Base-by-base conservation (phyloP, 35 echinoderm and acorn worm species). In the Patiria miniata region DNA sequence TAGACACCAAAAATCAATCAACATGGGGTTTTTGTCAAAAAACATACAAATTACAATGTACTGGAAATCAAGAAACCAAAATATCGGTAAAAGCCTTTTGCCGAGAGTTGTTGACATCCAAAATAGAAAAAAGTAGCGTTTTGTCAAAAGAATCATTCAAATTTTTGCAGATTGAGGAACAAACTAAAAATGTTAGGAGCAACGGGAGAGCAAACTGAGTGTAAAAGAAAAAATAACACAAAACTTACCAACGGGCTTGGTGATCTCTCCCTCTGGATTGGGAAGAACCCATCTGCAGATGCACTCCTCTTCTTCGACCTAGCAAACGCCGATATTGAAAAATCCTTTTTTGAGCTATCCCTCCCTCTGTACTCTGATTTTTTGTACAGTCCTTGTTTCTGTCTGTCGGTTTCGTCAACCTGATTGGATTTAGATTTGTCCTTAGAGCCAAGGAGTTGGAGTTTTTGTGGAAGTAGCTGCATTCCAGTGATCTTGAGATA, bases 381-480 rank as follows among this genome's bases (percentile, higher is more conserved):
- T 73, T 73, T 73, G 34, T 73, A 73, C 23, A 32, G 65, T 22
- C 65, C 65, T 2, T 73, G 65, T 73, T 73, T 73, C 23, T 7
- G 19, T 6, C 65, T 23, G 29, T 73, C 65, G 1, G 65, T 18
- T 1, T 73, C 65, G 34, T 73, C 65, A 12, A 28, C 26, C 65
- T 30, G 65, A 30, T 73, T 73, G 65, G 65, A 10, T 73, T 73
- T 73, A 14, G 2, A 10, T 73, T 73, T 73, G 26, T 73, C 65
- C 65, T 73, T 73, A 2, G 65, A 73, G 65, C 65, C 34, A 18
- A 26, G 19, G 65, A 73, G 29, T 8, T 73, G 65, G 0, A 73
- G 65, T 23, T 73, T 73, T 10, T 73, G 65, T 14, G 65, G 65
- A 73, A 73, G 65, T 26, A 73, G 65, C 34, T 73, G 65, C 65